Conservation (phyloP, 2,888 invertebrate species). For the Hesperia comma region DNA sequence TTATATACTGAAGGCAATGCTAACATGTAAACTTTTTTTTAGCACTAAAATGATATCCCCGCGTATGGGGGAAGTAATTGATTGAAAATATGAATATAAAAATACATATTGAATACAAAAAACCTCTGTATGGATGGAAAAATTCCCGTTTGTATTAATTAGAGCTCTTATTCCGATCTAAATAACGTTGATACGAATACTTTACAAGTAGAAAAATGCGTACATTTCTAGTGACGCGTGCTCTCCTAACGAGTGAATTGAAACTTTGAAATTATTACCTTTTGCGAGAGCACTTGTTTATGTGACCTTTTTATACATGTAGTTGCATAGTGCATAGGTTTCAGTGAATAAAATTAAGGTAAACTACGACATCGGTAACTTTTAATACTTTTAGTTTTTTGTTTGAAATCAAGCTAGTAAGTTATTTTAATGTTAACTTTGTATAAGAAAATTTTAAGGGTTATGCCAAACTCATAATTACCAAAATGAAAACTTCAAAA, state of each 20-base stretch:
- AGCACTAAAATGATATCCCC: too few species aligned
- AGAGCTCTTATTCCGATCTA: slow-evolving; percentile 29
- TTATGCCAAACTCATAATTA: too few species aligned
- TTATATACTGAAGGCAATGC: too few species aligned
- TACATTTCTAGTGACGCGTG: slow-evolving; percentile 14
- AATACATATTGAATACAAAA: background rate
- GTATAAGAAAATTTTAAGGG: too few species aligned
- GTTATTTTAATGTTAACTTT: too few species aligned
- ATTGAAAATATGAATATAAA: too few species aligned
- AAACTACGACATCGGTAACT: background rate
- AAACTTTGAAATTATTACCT: slow-evolving; percentile 32
- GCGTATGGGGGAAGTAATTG: too few species aligned
- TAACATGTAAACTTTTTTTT: too few species aligned
- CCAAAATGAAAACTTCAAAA: too few species aligned
- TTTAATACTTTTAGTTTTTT: too few species aligned
- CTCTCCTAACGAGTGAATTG: slow-evolving; percentile 34
- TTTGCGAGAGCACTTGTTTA: slow-evolving; percentile 14
- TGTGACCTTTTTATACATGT: slow-evolving; percentile 17
- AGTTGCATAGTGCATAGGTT: background rate
- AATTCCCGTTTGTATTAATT: slow-evolving; percentile 22
- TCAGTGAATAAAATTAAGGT: background rate
- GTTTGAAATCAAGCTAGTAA: too few species aligned
- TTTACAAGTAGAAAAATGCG: slow-evolving; percentile 34
- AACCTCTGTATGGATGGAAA: background rate
- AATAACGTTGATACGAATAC: slow-evolving; percentile 29